A percentile compares a stretch with the other conserved stretches of the same genome.
Conservation (phyloP, 2,113 vertebrate species). For the Dromiciops gliroides region DNA sequence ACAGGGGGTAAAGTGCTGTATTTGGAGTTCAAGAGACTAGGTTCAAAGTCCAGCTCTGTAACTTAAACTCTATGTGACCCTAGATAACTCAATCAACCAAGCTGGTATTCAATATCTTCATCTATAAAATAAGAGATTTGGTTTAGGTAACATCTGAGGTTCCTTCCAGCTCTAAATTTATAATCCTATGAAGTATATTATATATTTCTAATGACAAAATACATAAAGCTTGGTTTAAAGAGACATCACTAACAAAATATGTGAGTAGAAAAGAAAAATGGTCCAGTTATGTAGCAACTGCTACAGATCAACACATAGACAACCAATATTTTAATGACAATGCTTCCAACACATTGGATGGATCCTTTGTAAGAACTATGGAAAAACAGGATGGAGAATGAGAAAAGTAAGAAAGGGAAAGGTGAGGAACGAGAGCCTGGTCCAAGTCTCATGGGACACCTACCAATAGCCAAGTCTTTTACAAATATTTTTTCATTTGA, state of each 20-base stretch:
- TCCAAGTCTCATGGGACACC: too few relatives aligned
- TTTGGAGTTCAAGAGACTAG: neutral
- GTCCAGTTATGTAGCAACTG: neutral
- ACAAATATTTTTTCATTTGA: too few relatives aligned
- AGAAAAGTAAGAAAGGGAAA: too few relatives aligned
- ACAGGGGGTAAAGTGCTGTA: neutral
- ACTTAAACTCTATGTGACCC: neutral
- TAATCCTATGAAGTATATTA: neutral
- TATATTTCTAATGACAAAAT: neutral
- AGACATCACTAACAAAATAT: neutral
- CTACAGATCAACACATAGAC: too few relatives aligned
- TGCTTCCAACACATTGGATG: too few relatives aligned
- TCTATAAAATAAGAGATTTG: neutral
- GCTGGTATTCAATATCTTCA: neutral
- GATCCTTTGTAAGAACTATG: too few relatives aligned
- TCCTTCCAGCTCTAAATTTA: neutral
- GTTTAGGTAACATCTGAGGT: neutral
- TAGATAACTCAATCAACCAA: neutral
- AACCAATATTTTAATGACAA: too few relatives aligned
- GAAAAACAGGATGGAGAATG: too few relatives aligned
- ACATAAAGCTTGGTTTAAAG: neutral
- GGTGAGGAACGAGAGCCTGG: too few relatives aligned
- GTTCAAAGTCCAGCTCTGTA: neutral
- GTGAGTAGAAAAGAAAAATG: neutral
- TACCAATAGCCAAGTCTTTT: too few relatives aligned